Evolutionary conservation across 2,888 invertebrate species (phyloP).

Genomic region (Thysanoteuthis rhombus): DNA sequence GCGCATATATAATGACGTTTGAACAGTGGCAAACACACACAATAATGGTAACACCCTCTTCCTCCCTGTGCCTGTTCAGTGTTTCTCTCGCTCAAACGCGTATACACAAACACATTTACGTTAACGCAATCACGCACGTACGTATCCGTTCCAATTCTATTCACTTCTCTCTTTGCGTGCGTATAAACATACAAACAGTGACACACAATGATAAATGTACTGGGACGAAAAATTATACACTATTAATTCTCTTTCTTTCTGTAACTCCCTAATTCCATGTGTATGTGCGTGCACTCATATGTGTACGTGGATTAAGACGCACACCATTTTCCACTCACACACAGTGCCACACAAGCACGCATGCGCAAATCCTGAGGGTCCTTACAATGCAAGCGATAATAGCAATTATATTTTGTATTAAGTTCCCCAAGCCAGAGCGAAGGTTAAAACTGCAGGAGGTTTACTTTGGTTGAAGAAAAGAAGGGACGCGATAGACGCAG

Average conservation of each 20-base stretch:
- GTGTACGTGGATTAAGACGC: too few species aligned
- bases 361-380: not conserved
- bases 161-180: too few species aligned
- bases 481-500: not conserved
- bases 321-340: not conserved
- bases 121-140: not conserved
- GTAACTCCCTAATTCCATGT: not conserved
- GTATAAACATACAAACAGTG: not conserved
- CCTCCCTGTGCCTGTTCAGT: too few species aligned
- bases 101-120: too few species aligned
- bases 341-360: not conserved
- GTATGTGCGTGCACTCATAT: not conserved
- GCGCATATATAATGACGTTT: not conserved
- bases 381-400: conserved; percentile 12
- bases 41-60: not conserved
- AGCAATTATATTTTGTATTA: not conserved
- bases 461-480: not conserved
- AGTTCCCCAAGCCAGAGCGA: not conserved
- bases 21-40: not conserved
- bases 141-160: not conserved
- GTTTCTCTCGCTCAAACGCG: not conserved
- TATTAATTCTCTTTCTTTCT: not conserved
- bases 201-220: not conserved
- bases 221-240: not conserved
- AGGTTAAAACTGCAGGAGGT: not conserved